Evolutionary conservation across 2,797 vertebrate species (phyloP), one percentile per base, ranked within the genome.

Genomic region (Microctenopoma stevenorrisi): DNA sequence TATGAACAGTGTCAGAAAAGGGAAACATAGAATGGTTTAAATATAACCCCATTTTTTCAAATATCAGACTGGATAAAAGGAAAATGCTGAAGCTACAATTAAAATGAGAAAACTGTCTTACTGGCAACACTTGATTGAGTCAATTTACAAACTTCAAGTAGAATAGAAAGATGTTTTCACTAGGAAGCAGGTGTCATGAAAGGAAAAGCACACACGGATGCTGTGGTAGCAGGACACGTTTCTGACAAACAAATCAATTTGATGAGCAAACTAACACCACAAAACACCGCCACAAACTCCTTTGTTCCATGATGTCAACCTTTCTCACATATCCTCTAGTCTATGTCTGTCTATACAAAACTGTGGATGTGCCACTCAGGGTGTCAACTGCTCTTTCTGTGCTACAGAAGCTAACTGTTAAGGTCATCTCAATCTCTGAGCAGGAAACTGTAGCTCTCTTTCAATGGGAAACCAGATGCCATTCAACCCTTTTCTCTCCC

Each of bases 401-500:
- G 53, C 58, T 14, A 54, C 54, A 62, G 60, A 72, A 48, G 43
- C 55, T 33, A 64, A 64, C 51, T 38, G 56, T 68, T 59, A 28
- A 67, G 53, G 40, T 63, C 46, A 58, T 66, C 52, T 58, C 64
- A 18, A 42, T 68, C 63, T 67, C 49, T 7, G 56, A 64, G 56
- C 74, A 81, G 60, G 61, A 78, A 84, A 72, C 43, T 61, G 54
- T 58, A 46, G 28, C 28, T 72, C 73, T 66, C 61, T 56, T 81
- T 81, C 69, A 64, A 53, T 5, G n/a, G 50, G 63, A 68, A 76
- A 78, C 63, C 37, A 42, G 62, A 78, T 14, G 64, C 66, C 72
- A 44, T 64, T 68, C 68, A 68, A 49, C 48, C 40, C 76, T 53
- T 83, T 80, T 68, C 73, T 73, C 74, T 75, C 68, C 66, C 58